A percentile compares a stretch with the other conserved stretches of the same genome.
phyloP scores from a whole-genome alignment of 2,888 invertebrate genomes.

The Orchestes rusci region DNA sequence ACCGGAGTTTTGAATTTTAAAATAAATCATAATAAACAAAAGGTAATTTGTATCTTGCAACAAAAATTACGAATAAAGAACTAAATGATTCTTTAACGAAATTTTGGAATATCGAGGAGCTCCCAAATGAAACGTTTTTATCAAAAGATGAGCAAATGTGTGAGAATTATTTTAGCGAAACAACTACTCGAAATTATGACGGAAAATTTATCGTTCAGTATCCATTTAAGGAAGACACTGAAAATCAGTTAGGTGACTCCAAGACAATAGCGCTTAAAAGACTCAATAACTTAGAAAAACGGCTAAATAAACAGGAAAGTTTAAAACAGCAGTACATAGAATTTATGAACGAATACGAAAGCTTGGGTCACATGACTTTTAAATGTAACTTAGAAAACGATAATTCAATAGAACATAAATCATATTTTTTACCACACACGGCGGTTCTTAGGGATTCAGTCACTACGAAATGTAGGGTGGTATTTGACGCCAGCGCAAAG shows the following conservation, averaged over 20 bases:
- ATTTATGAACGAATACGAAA: constrained; percentile 18
- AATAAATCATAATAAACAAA: too few relatives aligned
- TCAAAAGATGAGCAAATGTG: constrained; percentile 2
- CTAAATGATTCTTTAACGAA: constrained; percentile 2
- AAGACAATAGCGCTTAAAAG: constrained; percentile 12
- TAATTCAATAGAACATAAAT: neutral
- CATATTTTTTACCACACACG: constrained; percentile 8
- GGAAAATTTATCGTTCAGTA: constrained; percentile 3
- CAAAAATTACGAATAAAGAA: neutral
- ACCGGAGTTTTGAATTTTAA: neutral
- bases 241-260: constrained; percentile 8
- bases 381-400: too few relatives aligned
- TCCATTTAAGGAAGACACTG: too few relatives aligned
- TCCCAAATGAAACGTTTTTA: neutral
- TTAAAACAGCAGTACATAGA: constrained; percentile 17
- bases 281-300: constrained; percentile 10
- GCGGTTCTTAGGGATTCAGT: constrained; percentile 10
- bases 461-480: too few relatives aligned
- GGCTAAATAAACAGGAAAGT: constrained; percentile 9
- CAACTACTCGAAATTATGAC: constrained; percentile 1
- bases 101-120: constrained; percentile 6
- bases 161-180: too few relatives aligned
- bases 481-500: constrained; percentile 9
- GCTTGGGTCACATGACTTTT: constrained; percentile 18
- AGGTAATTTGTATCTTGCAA: constrained; percentile 6